These are phyloP conservation scores for Lamprologus ornatipinnis DNA, from an alignment of 2,113 vertebrate genomes.

Conservation along the genomic window DNA sequence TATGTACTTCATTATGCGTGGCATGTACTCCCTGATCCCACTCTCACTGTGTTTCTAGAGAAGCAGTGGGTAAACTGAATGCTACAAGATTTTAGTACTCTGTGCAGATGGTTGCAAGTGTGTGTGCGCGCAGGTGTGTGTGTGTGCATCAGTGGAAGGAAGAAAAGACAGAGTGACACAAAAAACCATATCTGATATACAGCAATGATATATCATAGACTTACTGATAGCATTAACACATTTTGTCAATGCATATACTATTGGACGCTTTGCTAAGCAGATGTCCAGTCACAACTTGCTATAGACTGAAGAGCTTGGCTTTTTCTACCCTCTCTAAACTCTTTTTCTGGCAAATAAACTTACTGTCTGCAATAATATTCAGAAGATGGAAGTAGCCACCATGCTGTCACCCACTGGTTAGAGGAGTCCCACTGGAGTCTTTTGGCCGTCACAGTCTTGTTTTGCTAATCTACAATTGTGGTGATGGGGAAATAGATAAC, in stretches of 20 bases:
- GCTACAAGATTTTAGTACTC: not conserved
- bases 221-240: not conserved
- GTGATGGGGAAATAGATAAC: not conserved
- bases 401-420: not conserved
- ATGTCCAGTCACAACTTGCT: not conserved
- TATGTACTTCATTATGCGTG: constrained; percentile 54
- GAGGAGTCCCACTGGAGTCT: not conserved
- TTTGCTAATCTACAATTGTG: not conserved
- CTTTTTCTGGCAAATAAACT: not conserved
- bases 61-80: constrained; percentile 31
- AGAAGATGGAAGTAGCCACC: not conserved
- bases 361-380: not conserved
- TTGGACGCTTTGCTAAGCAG: not conserved
- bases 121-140: not conserved
- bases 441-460: not conserved
- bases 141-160: not conserved
- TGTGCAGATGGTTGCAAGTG: not conserved
- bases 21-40: not conserved
- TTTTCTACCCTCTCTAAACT: not conserved
- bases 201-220: not conserved
- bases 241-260: not conserved
- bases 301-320: not conserved
- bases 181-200: not conserved
- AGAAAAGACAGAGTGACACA: not conserved
- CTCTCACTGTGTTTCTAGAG: constrained; percentile 26